A percentile compares a stretch with the other conserved stretches of the same genome.
phyloP scores from a whole-genome alignment of 2,797 vertebrate species.

The Pteronotus mesoamericanus region DNA sequence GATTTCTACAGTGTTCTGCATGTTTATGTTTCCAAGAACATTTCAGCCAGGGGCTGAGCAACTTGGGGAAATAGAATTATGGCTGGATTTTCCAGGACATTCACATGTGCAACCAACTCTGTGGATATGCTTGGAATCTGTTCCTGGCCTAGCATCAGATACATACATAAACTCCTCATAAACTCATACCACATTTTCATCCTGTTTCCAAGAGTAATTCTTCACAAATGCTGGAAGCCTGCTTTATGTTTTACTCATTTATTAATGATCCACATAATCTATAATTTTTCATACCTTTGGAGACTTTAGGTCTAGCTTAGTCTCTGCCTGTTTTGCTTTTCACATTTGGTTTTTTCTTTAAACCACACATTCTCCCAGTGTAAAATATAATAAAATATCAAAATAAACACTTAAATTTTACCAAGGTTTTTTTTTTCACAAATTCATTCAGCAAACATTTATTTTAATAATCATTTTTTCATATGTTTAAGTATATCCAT shows the following conservation, averaged over 20 bases:
- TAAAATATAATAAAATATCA: not conserved
- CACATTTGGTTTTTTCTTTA: not conserved
- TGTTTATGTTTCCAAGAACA: conserved; percentile 55
- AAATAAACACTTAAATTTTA: not conserved
- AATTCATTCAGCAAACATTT: conserved; percentile 1
- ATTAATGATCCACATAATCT: conserved; percentile 63
- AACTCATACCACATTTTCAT: conserved; percentile 58
- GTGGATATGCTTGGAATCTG: conserved; percentile 67
- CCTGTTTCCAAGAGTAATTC: conserved; percentile 57
- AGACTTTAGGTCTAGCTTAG: conserved; percentile 46
- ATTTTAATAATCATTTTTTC: not conserved
- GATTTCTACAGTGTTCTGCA: conserved; percentile 47
- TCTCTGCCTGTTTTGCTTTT: conserved; percentile 23
- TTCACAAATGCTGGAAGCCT: conserved; percentile 56
- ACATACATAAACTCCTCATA: conserved; percentile 20
- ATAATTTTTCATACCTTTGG: conserved; percentile 60
- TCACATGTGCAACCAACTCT: conserved; percentile 48
- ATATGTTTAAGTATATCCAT: not conserved
- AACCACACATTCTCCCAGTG: not conserved
- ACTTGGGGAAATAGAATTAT: conserved; percentile 51
- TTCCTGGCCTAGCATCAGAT: conserved; percentile 62
- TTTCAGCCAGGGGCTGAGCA: conserved; percentile 43
- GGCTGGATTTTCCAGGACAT: conserved; percentile 38
- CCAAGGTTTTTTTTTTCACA: not conserved
- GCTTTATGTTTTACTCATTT: conserved; percentile 49